These are phyloP conservation scores for Onychostoma macrolepis DNA, from an alignment of 2,113 vertebrate species.

Conservation along the genomic window DNA sequence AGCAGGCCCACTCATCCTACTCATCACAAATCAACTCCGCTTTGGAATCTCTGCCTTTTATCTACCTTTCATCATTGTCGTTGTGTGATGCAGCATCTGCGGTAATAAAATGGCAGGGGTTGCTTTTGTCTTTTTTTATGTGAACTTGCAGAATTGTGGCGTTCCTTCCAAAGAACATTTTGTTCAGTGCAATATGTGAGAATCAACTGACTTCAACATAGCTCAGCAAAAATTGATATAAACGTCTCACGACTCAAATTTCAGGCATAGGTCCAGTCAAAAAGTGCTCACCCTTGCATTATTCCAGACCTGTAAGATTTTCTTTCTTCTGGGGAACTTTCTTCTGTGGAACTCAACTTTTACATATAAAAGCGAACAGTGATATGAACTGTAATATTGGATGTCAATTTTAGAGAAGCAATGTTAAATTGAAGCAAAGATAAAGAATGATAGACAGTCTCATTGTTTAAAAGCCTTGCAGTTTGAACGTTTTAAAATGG, in stretches of 20 bases:
- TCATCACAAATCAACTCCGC: constrained; percentile 61
- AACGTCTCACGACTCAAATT: constrained; percentile 13
- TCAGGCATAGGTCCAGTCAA: neutral
- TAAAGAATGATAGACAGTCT: no score
- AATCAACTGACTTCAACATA: neutral
- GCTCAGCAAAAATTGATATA: constrained; percentile 6
- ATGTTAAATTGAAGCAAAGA: neutral
- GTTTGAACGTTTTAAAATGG: no score
- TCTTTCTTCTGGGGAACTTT: neutral
- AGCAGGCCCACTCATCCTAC: constrained; percentile 55
- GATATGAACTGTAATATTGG: neutral
- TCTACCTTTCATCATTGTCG: constrained; percentile 11
- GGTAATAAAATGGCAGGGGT: constrained; percentile 17
- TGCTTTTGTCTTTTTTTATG: constrained; percentile 34
- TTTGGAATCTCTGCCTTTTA: constrained; percentile 24
- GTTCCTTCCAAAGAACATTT: constrained; percentile 18
- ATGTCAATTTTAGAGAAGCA: neutral
- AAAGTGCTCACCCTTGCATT: neutral
- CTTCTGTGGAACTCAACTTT: neutral
- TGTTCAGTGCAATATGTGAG: neutral
- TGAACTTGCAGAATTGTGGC: neutral
- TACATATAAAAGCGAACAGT: neutral
- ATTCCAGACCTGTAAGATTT: neutral
- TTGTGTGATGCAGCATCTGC: constrained; percentile 24
- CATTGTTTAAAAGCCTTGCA: no score